Evolutionary conservation across 2,797 vertebrate species (phyloP).

Genomic region (Takifugu rubripes): DNA sequence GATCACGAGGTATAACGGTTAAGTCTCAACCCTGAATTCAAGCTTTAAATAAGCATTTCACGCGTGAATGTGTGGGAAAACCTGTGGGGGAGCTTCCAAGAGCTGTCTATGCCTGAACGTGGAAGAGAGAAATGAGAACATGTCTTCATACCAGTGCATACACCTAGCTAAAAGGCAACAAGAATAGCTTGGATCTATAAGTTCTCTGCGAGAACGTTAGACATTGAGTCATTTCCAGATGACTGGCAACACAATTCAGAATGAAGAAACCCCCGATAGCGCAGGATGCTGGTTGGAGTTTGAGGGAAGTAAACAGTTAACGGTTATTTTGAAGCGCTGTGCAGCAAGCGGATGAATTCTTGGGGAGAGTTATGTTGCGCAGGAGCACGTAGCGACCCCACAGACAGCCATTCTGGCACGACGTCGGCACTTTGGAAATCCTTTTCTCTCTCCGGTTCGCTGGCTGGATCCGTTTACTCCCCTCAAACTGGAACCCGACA

Average conservation of each 20-base stretch:
- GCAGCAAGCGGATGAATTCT: background rate
- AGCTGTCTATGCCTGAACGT: slow-evolving; percentile 17
- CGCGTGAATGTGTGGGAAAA: background rate
- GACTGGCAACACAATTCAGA: slow-evolving; percentile 1
- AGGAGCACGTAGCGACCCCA: slow-evolving; percentile 15
- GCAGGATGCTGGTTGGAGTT: slow-evolving; percentile 16
- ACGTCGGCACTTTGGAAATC: no score
- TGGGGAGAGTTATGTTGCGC: no score
- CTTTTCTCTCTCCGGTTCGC: slow-evolving; percentile 4
- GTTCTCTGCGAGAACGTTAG: slow-evolving; percentile 8
- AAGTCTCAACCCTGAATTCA: slow-evolving; percentile 59
- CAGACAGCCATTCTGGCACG: slow-evolving; percentile 9
- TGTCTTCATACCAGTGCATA: slow-evolving; percentile 16
- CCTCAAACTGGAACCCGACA: slow-evolving; percentile 32
- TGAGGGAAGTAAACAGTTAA: slow-evolving; percentile 19
- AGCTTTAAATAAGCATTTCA: slow-evolving; percentile 29
- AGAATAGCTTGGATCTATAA: slow-evolving; percentile 7
- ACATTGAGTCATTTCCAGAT: slow-evolving; percentile 5
- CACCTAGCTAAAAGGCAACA: slow-evolving; percentile 20
- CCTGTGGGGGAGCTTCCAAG: background rate
- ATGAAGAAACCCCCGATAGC: slow-evolving; percentile 6
- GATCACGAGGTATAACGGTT: slow-evolving; percentile 64
- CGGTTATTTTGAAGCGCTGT: slow-evolving; percentile 7
- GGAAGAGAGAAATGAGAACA: slow-evolving; percentile 13
- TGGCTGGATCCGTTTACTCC: slow-evolving; percentile 25